These are phyloP conservation scores for Atopsyche davidsoni DNA, from an alignment of 1,140 invertebrate genomes.

Conservation along the genomic window DNA sequence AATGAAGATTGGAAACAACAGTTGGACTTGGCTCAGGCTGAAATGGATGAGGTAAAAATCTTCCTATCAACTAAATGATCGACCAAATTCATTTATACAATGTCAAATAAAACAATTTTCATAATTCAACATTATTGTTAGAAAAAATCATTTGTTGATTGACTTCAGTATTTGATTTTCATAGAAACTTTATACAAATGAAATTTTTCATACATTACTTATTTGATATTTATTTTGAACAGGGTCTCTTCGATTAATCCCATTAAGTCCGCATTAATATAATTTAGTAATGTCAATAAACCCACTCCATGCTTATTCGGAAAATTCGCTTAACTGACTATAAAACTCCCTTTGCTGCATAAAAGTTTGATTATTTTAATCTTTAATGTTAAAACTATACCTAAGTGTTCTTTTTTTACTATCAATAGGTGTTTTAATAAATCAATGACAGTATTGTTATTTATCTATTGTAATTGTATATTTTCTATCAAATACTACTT, in stretches of 20 bases:
- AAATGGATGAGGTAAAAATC: slow-evolving; percentile 28
- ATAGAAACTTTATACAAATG: too few relatives aligned
- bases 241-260: slow-evolving; percentile 31
- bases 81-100: too few relatives aligned
- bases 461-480: too few relatives aligned
- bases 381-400: too few relatives aligned
- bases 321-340: slow-evolving; percentile 25
- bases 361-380: slow-evolving; percentile 2
- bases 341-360: slow-evolving; percentile 5
- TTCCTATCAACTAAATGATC: background rate
- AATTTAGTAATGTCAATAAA: slow-evolving; percentile 4
- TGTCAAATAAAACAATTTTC: too few relatives aligned
- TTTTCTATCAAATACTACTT: too few relatives aligned
- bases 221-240: slow-evolving; percentile 9
- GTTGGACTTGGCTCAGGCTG: slow-evolving; percentile 26
- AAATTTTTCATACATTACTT: background rate
- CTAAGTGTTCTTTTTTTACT: slow-evolving; percentile 2
- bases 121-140: too few relatives aligned
- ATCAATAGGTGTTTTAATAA: background rate
- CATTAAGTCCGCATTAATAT: slow-evolving; percentile 5
- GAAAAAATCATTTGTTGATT: too few relatives aligned
- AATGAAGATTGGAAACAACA: slow-evolving; percentile 26
- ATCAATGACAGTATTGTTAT: too few relatives aligned
- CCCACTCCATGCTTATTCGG: background rate
- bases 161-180: too few relatives aligned